A percentile compares a stretch with the other conserved stretches of the same genome.
phyloP scores from a whole-genome alignment of 1,140 invertebrate genomes.

The Ceratina australensis region DNA sequence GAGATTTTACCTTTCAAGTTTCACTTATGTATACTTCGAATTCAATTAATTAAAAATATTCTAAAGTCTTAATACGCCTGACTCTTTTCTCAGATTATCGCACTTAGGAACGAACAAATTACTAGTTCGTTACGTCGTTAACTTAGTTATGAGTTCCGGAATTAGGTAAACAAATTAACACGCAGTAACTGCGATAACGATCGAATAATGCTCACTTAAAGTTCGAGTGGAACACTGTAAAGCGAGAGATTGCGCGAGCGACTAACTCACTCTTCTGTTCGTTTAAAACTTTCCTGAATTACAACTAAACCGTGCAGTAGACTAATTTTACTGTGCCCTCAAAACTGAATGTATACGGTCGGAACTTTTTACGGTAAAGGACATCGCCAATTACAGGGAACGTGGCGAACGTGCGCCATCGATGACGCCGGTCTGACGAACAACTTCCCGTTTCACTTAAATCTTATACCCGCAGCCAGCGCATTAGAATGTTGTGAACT shows the following conservation, averaged over 20 bases:
- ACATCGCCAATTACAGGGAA: neutral
- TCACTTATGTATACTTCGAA: too few species aligned
- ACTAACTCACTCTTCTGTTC: neutral
- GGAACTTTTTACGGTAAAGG: neutral
- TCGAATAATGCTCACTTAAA: neutral
- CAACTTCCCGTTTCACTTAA: neutral
- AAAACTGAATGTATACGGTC: neutral
- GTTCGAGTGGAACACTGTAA: neutral
- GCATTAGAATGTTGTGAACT: conserved; percentile 8
- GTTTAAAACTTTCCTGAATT: conserved; percentile 15
- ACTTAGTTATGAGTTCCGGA: neutral
- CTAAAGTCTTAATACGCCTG: too few species aligned
- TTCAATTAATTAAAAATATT: too few species aligned
- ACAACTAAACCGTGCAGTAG: neutral
- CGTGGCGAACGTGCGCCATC: too few species aligned
- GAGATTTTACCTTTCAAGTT: too few species aligned
- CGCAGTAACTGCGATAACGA: neutral
- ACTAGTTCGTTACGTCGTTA: too few species aligned
- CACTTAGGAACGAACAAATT: too few species aligned
- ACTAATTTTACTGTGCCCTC: neutral
- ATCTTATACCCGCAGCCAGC: neutral
- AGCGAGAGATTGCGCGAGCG: conserved; percentile 1
- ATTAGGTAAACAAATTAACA: neutral
- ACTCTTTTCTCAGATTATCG: too few species aligned
- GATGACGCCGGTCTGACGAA: neutral